These are phyloP conservation scores for Piprites chloris DNA, from an alignment of 2,113 vertebrate species.

Conservation along the genomic window DNA sequence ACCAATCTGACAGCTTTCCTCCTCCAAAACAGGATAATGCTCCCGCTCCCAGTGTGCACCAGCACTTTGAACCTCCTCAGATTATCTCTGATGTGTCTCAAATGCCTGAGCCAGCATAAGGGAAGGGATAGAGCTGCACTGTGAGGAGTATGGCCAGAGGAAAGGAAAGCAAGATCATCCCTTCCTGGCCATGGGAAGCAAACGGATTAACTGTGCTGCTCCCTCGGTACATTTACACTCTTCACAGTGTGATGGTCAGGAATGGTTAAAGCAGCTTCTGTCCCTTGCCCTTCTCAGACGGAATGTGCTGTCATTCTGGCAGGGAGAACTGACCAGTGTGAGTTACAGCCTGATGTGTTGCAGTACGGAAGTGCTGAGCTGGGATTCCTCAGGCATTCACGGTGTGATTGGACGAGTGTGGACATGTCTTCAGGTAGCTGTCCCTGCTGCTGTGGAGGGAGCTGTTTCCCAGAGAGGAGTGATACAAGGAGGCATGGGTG, in stretches of 20 bases:
- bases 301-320: background rate
- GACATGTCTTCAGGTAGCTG: accelerated
- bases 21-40: background rate
- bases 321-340: background rate
- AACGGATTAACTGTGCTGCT: background rate
- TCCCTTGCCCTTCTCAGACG: background rate
- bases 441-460: background rate
- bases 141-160: background rate
- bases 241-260: background rate
- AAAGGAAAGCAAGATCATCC: background rate
- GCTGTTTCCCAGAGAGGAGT: background rate
- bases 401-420: accelerated
- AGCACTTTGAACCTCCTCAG: background rate
- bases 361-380: background rate
- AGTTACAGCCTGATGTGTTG: background rate
- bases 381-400: background rate
- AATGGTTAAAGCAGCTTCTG: background rate
- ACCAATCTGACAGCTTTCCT: background rate
- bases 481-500: background rate
- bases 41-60: background rate
- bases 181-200: background rate
- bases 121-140: background rate
- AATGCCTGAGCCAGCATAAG: background rate
- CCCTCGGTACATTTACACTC: background rate
- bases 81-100: background rate